Conservation (phyloP, 2,113 vertebrate genomes). For the Rafetus swinhoei region DNA sequence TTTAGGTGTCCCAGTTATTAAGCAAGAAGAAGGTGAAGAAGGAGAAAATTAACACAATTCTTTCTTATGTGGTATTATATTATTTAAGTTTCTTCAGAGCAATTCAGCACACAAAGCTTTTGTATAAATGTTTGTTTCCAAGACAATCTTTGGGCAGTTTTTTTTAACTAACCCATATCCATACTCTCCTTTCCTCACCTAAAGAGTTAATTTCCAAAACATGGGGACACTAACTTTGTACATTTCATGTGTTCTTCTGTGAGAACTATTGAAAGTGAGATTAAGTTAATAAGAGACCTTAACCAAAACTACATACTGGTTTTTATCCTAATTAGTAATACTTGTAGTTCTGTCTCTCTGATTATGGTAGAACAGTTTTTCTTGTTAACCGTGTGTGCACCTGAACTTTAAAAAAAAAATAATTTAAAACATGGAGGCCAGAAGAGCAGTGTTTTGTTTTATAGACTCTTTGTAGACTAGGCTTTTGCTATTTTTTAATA, state of each 20-base stretch:
- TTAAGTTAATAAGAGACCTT: conserved; percentile 39
- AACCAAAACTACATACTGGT: conserved; percentile 19
- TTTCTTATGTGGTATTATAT: conserved; percentile 70
- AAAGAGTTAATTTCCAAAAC: conserved; percentile 66
- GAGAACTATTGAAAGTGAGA: conserved; percentile 52
- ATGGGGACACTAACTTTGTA: conserved; percentile 23
- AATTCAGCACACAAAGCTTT: conserved; percentile 69
- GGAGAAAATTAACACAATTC: conserved; percentile 70
- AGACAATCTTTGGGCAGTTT: conserved; percentile 69
- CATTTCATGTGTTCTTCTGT: conserved; percentile 35
- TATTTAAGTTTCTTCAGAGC: conserved; percentile 74
- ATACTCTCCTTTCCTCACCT: conserved; percentile 49
- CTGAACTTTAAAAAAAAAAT: background rate
- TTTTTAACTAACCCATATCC: conserved; percentile 52
- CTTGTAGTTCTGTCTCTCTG: conserved; percentile 21
- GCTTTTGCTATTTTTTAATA: conserved; percentile 27
- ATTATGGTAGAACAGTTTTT: conserved; percentile 8
- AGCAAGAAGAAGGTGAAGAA: conserved; percentile 81
- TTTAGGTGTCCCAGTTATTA: conserved; percentile 83
- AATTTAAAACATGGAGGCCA: conserved; percentile 42
- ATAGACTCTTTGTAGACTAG: background rate
- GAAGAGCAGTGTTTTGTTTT: conserved; percentile 28
- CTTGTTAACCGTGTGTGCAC: conserved; percentile 14
- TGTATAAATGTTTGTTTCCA: conserved; percentile 76
- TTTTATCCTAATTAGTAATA: conserved; percentile 43